These are phyloP conservation scores for Protobothrops flavoviridis DNA, from an alignment of 2,113 vertebrate genomes.

Conservation along the genomic window DNA sequence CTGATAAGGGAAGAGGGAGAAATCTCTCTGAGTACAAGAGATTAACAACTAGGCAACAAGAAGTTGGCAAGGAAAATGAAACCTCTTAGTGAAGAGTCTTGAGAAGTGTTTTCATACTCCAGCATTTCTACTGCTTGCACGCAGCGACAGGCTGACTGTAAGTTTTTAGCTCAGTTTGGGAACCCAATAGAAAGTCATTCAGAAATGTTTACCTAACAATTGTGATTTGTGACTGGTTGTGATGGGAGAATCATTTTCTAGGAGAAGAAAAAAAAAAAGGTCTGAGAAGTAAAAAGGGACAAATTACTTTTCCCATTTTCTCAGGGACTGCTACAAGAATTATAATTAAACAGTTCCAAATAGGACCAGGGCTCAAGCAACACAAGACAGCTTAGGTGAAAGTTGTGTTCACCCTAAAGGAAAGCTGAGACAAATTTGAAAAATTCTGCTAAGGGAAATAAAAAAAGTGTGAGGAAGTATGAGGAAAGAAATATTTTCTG, in stretches of 20 bases:
- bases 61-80: slow-evolving; percentile 46
- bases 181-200: slow-evolving; percentile 30
- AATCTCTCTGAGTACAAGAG: slow-evolving; percentile 54
- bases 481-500: not conserved
- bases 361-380: not conserved
- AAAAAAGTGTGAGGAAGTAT: not conserved
- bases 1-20: not conserved
- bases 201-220: not conserved
- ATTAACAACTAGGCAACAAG: slow-evolving; percentile 50
- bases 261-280: not conserved
- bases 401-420: not conserved
- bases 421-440: not conserved
- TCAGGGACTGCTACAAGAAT: slow-evolving; percentile 35
- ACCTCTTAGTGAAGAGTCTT: slow-evolving; percentile 30
- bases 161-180: slow-evolving; percentile 44
- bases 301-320: slow-evolving; percentile 34
- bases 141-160: slow-evolving; percentile 22
- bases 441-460: not conserved
- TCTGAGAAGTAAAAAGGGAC: too few relatives aligned
- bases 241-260: slow-evolving; percentile 5
- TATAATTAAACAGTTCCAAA: not conserved
- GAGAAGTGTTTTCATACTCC: not conserved
- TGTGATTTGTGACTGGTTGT: not conserved
- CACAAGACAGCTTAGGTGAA: not conserved
- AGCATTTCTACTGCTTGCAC: slow-evolving; percentile 40